phyloP scores from a whole-genome alignment of 2,113 vertebrate genomes.

The Manacus vitellinus region DNA sequence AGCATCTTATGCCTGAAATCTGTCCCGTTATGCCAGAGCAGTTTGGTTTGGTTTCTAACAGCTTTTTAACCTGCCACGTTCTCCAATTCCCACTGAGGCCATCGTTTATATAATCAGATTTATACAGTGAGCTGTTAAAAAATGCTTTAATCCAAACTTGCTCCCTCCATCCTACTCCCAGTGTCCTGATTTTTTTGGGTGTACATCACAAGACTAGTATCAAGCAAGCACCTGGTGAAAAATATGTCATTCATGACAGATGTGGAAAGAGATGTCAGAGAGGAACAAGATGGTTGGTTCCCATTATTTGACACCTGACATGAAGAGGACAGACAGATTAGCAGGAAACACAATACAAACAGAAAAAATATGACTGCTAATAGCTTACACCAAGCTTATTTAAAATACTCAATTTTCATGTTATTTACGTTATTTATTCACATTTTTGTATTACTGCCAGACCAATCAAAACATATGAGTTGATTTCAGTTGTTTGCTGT shows the following conservation, averaged over 20 bases:
- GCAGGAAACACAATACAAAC: neutral
- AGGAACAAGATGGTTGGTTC: neutral
- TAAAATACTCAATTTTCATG: neutral
- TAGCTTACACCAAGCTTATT: neutral
- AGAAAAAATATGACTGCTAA: neutral
- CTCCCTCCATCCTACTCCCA: neutral
- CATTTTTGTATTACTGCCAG: neutral
- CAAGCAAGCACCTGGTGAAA: neutral
- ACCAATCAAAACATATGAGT: neutral
- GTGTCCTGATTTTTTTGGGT: neutral
- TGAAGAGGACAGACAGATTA: neutral
- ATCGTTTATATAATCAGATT: neutral
- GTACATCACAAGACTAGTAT: neutral
- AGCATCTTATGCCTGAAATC: neutral
- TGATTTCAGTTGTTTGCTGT: constrained; percentile 22
- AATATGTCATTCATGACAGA: neutral
- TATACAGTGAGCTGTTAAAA: neutral
- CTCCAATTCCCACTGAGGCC: neutral
- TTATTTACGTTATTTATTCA: neutral
- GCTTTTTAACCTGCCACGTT: neutral
- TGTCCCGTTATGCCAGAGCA: neutral
- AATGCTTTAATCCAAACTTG: neutral
- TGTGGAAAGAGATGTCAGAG: neutral
- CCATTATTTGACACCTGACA: neutral
- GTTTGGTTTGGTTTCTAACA: neutral